Evolutionary conservation across 1,140 invertebrate species (phyloP), one percentile per base, ranked within the genome.

Genomic region (Pseudomyrmex flavicornis): DNA sequence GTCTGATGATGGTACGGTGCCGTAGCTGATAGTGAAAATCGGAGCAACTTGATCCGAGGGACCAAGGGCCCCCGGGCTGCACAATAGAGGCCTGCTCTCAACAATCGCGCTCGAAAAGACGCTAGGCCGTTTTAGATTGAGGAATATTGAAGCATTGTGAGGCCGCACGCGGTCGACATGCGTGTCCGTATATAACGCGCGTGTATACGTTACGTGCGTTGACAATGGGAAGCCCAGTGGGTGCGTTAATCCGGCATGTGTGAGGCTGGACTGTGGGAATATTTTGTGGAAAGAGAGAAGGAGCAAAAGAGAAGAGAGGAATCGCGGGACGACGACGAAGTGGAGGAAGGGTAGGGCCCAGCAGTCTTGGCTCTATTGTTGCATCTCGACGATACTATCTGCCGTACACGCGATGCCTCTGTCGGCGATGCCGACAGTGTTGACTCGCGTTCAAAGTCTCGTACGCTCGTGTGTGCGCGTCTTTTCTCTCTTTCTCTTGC

Each of bases 161-260:
- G 26, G 44, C 74, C 48, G 80, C 48, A 44, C 17, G 26, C 46
- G 15, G 59, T 75, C 73, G 75, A 56, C 76, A 22, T 65, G 58
- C 48, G 86, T 63, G 86, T 15, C 15, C 59, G 61, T 15, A 10
- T 15, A 10, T 84, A 12, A 46, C 48, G 61, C 56, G 48, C 22
- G 77, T 56, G 70, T 77, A 13, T 69, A 63, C 72, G 82, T 82
- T 76, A 73, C 82, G 54, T 66, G 65, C 50, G 82, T 83, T 88
- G 89, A 91, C 90, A 91, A 91, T 91, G 85, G 88, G 88, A 91
- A 89, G 86, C 80, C 86, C 85, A 70, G 83, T 88, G 76, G 89
- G 86, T 88, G 85, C 88, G 85, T 87, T 88, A 83, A 90, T 86
- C 86, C 84, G 74, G 59, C 58, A 62, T 84, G 77, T 66, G 79